These are phyloP conservation scores for Urechis unicinctus DNA, from an alignment of 2,888 invertebrate genomes.

Conservation along the genomic window DNA sequence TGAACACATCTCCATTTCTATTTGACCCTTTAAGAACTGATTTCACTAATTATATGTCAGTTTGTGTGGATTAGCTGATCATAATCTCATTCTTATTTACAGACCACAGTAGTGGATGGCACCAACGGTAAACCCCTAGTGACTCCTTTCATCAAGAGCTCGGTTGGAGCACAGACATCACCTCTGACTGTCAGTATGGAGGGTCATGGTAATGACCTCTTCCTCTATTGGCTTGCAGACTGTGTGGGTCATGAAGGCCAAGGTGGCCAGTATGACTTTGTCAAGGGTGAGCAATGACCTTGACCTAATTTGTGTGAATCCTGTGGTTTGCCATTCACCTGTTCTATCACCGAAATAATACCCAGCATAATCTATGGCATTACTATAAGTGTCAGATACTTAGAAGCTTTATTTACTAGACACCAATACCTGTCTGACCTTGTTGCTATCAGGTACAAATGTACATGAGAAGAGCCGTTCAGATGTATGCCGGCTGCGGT, in stretches of 20 bases:
- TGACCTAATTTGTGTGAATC: no score
- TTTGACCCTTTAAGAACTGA: no score
- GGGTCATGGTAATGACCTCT: slow-evolving; percentile 65
- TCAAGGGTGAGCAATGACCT: slow-evolving; percentile 44
- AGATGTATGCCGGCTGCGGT: slow-evolving; percentile 65
- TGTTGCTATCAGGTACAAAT: slow-evolving; percentile 48
- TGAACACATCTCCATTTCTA: no score
- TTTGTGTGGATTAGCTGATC: neutral
- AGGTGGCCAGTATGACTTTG: slow-evolving; percentile 47
- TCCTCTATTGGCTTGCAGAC: slow-evolving; percentile 70
- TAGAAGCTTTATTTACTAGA: no score
- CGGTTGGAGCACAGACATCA: slow-evolving; percentile 56
- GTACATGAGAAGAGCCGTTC: slow-evolving; percentile 53
- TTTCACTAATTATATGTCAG: no score
- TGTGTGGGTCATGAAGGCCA: slow-evolving; percentile 55
- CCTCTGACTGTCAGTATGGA: slow-evolving; percentile 42
- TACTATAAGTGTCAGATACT: no score
- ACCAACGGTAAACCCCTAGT: slow-evolving; percentile 60
- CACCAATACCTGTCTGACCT: no score
- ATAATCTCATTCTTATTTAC: slow-evolving; percentile 3
- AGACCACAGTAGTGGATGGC: slow-evolving; percentile 61
- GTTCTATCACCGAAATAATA: neutral
- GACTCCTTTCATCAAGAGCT: slow-evolving; percentile 58
- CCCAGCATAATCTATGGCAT: neutral
- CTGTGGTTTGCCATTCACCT: no score